Base-by-base conservation (phyloP, 2,797 vertebrate genomes). In the Enteromius unitaeniatus region DNA sequence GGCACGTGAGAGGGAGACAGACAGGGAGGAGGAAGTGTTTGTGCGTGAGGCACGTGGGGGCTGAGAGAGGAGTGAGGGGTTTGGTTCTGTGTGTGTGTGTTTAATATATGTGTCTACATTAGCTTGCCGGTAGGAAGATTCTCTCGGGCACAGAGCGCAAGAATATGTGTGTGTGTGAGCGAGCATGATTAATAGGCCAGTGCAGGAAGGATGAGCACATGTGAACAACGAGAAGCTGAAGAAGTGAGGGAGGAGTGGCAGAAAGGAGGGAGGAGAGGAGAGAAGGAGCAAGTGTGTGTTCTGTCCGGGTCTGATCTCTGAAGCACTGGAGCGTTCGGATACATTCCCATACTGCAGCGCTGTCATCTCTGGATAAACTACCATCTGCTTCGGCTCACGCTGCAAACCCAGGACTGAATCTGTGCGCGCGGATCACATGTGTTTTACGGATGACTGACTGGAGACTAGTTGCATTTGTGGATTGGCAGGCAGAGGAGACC, bases 111-210 rank as follows among this genome's bases (percentile, higher is more conserved):
- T 65, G 73, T 72, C 69, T 82, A 68, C 26, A 70, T 53, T 37
- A 78, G 26, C 28, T 60, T 62, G 17, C 65, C 42, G 68, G 68
- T 55, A 75, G 60, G 21, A 58, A 83, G 78, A 82, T 83, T 87
- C 81, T 84, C 88, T 84, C 76, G 6, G 62, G 86, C 85, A 88
- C 86, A 86, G 78, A 26, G 84, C 86, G 86, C 84, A 79, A 89
- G 88, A 92, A 90, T 90, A 86, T 88, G 89, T 91, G 91, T 91
- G 89, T 87, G 90, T 91, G 86, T 91, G 88, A 69, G 83, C 69
- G 70, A 76, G 84, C 91, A 88, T 75, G 83, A 81, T 86, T 78
- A 83, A 86, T 81, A 64, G 60, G 3, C 1, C 78, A 78, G 73
- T 37, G 67, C 7, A 84, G 74, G 70, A 79, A 86, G 62, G 69